Base-by-base conservation (phyloP, 2,888 invertebrate genomes). In the Himalopsyche tibetana region DNA sequence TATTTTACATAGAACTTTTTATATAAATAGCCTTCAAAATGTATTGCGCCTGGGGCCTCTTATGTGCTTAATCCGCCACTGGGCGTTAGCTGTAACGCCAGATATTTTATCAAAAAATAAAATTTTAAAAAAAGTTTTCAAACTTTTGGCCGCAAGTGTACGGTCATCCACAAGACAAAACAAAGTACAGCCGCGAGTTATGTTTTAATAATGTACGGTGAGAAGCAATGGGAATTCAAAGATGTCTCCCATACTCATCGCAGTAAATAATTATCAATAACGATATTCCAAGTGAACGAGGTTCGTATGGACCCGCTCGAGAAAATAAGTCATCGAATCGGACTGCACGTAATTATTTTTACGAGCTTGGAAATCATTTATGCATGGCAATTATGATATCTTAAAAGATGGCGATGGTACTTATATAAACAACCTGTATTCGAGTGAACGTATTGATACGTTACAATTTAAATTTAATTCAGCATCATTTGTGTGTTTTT, bases 201-300 rank as follows among this genome's bases (percentile, higher is more conserved):
- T 88, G 87, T 88, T 88, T 88, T 88, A 88, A 88, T 88, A 88
- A 88, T 84, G 88, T 87, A 82, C 85, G 83, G 82, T 85, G 84
- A 74, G 74, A 74, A 74, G 36, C 38, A 74, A 38, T 74, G 74
- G 38, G 12, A 74, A 74, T 74, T 74, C 15, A 12, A 74, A 74
- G 11, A 74, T 74, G 74, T 74, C 74, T 74, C 74, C 15, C 74
- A 9, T 2, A 38, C 38, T 38, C 74, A 38, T 38, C 74, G 74
- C 38, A 36, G 74, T 74, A 74, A 74, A 74, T 74, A 74, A 74
- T 74, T 74, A 74, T 74, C 74, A 74, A 74, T 74, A 74, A 74
- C 36, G 12, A 74, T 74, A 74, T 74, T 74, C 36, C 74, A 74
- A 74, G 28, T 38, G 74, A 36, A 36, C 36, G 28, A 36, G 69